Evolutionary conservation across 1,140 invertebrate species (phyloP), one percentile per base, ranked within the genome.

Genomic region (Achatina immaculata): DNA sequence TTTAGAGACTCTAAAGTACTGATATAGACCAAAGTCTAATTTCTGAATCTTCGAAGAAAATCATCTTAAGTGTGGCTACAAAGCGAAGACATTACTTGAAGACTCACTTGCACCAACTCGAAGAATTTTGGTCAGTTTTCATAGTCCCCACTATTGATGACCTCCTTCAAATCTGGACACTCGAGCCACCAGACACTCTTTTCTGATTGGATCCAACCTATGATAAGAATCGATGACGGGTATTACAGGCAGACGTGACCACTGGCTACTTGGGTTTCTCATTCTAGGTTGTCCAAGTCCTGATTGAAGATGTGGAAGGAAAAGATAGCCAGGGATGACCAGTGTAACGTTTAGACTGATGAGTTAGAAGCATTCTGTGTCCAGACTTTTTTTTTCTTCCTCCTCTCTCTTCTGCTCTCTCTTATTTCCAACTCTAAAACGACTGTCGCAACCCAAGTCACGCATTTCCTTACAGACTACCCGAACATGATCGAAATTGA

Each of bases 281-380:
- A 62, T 62, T 62, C 58, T 28, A 62, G 58, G 58, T 62, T 62
- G 58, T 62, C 58, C 28, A 28, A 62, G 58, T 62, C 58, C 16
- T 31, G 16, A 62, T 31, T 62, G 58, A 34, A 62, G 28, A 34
- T 9, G 7, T 28, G 16, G n/a, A 31, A 28, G 31, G 58, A 62
- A 62, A 6, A 62, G 58, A 62, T 4, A 62, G 28, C n/a, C n/a
- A 19, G 24, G 58, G 58, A 62, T 62, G 58, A 62, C 58, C 58
- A 62, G 21, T 62, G 58, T 62, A 31, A 31, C 58, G 11, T 62
- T 62, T 4, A 62, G 28, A 62, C n/a, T 62, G 21, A 62, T 31
- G 58, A 62, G 58, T 31, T 6, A 62, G 58, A 31, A 62, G 58
- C 58, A 31, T 62, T 28, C 58, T 11, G 58, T 62, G 1, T 62